A percentile compares a stretch with the other conserved stretches of the same genome.
phyloP scores from a whole-genome alignment of 2,113 vertebrate genomes.

The Chamaetylas fuelleborni region DNA sequence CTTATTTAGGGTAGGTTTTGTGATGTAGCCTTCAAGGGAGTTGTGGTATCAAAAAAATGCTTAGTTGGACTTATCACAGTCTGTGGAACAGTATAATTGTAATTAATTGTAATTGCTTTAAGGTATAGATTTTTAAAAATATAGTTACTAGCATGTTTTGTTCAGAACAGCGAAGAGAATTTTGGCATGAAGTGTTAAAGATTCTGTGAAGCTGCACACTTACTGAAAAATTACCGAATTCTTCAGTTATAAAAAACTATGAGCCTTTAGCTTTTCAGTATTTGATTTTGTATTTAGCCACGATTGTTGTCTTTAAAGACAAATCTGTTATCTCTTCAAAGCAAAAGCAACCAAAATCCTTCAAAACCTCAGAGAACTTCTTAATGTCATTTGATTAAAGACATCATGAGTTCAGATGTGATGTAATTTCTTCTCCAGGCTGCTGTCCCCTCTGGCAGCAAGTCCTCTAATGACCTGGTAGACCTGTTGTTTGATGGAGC shows the following conservation, averaged over 20 bases:
- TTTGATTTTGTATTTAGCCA: not conserved
- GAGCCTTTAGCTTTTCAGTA: not conserved
- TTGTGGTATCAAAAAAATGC: not conserved
- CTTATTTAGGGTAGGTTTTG: not conserved
- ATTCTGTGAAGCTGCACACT: not conserved
- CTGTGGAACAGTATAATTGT: not conserved
- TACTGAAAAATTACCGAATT: not conserved
- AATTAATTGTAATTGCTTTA: not conserved
- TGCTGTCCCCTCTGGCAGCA: slow-evolving; percentile 71
- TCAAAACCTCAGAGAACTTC: not conserved
- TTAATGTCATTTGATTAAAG: not conserved
- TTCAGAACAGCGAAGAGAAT: not conserved
- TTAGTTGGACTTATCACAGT: not conserved
- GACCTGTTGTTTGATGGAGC: slow-evolving; percentile 88
- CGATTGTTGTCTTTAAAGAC: not conserved
- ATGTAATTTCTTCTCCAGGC: slow-evolving; percentile 68
- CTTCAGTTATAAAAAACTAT: not conserved
- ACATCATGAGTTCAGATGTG: not conserved
- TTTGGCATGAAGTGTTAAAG: not conserved
- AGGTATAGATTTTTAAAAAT: not conserved
- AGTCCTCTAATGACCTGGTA: slow-evolving; percentile 80
- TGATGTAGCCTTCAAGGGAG: not conserved
- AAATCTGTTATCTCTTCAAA: not conserved
- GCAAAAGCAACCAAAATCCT: not conserved
- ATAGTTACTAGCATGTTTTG: not conserved